Base-by-base conservation (phyloP, 2,113 vertebrate genomes). In the Apeltes quadracus region DNA sequence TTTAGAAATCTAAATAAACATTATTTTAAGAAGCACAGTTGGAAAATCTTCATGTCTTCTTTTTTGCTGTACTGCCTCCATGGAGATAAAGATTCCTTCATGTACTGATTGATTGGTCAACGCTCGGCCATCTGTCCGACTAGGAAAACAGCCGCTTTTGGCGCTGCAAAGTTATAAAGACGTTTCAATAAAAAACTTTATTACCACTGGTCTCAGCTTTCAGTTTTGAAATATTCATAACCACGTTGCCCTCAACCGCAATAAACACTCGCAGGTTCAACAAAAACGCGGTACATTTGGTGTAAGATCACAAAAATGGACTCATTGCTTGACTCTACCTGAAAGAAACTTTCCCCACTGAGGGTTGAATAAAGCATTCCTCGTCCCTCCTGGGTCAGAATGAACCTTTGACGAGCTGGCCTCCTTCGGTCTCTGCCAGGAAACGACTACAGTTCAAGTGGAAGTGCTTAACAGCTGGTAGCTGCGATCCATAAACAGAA, bases 391-490 rank as follows among this genome's bases (percentile, higher is more conserved):
- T 53, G 69, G 88, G 84, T 82, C 69, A 53, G 46, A 44, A 36
- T 78, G 68, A 88, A 90, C 85, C 74, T 84, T 75, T 70, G 69
- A 75, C 68, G 73, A 68, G 61, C 64, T 57, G 77, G 53, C 76
- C 81, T 80, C 57, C 46, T 59, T 74, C 15, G 39, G 29, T 59
- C 75, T 84, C 46, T 63, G 74, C 59, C 87, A 88, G 86, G 81
- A 92, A 91, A 88, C 81, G 75, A 82, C 81, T 78, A 58, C 29
- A 70, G 83, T 85, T 89, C 81, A 81, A 86, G 79, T 76, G 82
- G 87, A 88, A 89, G 85, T 76, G 74, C 74, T 86, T 85, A 92
- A 91, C 91, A 92, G 89, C 87, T 90, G 89, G 85, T 89, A 85
- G 83, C 82, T 68, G 81, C 61, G 65, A 90, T 89, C 80, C 88